Evolutionary conservation across 2,797 vertebrate species (phyloP), one percentile per base, ranked within the genome.

Genomic region (Phrynocephalus vlangalii): DNA sequence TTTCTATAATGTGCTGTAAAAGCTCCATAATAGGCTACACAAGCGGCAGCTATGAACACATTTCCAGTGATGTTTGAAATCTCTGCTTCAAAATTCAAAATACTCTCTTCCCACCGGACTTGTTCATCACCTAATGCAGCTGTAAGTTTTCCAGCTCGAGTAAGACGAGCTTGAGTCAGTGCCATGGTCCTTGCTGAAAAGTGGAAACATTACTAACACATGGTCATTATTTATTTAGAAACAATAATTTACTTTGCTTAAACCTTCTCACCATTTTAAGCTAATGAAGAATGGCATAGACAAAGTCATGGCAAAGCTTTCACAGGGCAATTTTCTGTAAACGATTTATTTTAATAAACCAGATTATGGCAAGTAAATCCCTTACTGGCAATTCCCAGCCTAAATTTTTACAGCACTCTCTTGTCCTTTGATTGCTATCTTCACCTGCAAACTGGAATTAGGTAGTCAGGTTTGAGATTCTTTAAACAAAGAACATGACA

Each of bases 1-100:
- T 98, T 97, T 92, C 98, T 97, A 26, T 98, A 98, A 44, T 97
- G 95, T 26, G 97, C 96, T 3, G 98, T 98, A 93, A 98, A 98
- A 2, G 97, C 98, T 56, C 98, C 97, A 4, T 97, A 98, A 86
- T 98, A 98, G 18, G 97, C 97, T 85, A 98, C 97, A 28, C 97
- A 98, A 11, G 97, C 98, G 6, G 97, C 97, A 30, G 97, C 98
- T 86, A 98, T 97, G 93, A 98, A 98, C 78, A 97, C 98, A 60
- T 98, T 98, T 56, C 98, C 97, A 1, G 97, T 93, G 73, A 98
- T 94, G 52, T 98, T 97, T 33, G 96, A 93, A 91, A 98, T 97
- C 92, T 98, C 98, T 86, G 96, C 96, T 68, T 98, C 93, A 72
- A 97, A 98, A 82, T 95, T 92, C 79, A 93, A 63, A 48, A 98